phyloP scores from a whole-genome alignment of 2,888 invertebrate species.

The Xylophagus ater region DNA sequence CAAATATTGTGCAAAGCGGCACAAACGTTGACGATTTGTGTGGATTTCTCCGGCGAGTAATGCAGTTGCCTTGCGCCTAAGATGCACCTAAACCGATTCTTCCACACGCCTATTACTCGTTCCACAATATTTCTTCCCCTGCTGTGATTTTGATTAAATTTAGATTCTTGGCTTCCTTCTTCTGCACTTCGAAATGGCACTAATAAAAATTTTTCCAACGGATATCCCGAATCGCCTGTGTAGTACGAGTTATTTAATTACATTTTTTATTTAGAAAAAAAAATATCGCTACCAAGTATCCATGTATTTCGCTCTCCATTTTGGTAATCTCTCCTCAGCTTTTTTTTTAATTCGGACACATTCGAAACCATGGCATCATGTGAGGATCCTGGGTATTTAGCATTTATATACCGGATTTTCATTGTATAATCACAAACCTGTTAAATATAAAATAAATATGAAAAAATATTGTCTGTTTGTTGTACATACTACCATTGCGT shows the following conservation, averaged over 20 bases:
- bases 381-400: neutral
- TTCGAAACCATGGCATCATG: conserved; percentile 1
- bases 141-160: conserved; percentile 9
- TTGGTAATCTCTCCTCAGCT: neutral
- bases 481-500: conserved; percentile 9
- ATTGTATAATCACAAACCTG: conserved; percentile 11
- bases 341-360: neutral
- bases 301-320: too few relatives aligned
- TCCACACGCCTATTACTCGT: conserved; percentile 8
- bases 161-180: neutral
- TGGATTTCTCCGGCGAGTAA: conserved; percentile 7
- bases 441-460: too few relatives aligned
- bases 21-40: conserved; percentile 10
- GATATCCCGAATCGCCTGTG: conserved; percentile 10
- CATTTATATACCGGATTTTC: conserved; percentile 1
- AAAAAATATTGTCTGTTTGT: too few relatives aligned
- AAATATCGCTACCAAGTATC: neutral
- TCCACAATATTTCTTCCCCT: conserved; percentile 5
- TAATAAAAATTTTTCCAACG: conserved; percentile 11
- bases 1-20: too few relatives aligned
- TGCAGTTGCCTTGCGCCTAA: conserved; percentile 4
- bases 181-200: conserved; percentile 5
- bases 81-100: conserved; percentile 7
- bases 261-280: too few relatives aligned
- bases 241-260: too few relatives aligned